Evolutionary conservation across 53 echinoderm and acorn worm genomes (phyloP).

Genomic region (Echinometra lucunter): DNA sequence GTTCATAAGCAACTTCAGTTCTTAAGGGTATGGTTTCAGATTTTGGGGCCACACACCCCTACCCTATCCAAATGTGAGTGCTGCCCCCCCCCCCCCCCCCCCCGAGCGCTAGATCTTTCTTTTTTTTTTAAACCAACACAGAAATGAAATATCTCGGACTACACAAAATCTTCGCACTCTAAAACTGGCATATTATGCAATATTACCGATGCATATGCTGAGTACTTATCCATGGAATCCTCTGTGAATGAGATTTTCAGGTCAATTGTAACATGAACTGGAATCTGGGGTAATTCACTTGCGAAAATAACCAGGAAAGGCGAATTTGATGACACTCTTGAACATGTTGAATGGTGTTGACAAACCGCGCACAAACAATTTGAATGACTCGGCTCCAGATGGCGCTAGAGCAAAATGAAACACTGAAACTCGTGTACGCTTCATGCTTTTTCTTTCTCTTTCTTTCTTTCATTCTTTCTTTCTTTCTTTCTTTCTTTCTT

Average conservation of each 20-base stretch:
- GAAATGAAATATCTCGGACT: slow-evolving; percentile 20
- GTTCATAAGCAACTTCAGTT: too few species aligned
- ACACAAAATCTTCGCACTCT: neutral
- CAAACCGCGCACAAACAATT: slow-evolving; percentile 49
- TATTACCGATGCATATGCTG: slow-evolving; percentile 46
- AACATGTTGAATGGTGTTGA: too few species aligned
- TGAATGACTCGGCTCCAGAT: slow-evolving; percentile 35
- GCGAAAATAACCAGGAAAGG: neutral
- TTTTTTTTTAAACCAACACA: neutral
- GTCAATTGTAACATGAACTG: neutral
- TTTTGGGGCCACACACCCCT: too few species aligned
- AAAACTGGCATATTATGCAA: neutral
- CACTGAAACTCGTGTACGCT: too few species aligned
- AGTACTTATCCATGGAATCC: slow-evolving; percentile 46
- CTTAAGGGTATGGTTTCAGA: too few species aligned
- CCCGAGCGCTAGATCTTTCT: too few species aligned
- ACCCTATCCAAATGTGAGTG: too few species aligned
- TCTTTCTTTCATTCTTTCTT: neutral
- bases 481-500: neutral
- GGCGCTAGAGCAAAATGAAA: slow-evolving; percentile 37
- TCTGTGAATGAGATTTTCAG: neutral
- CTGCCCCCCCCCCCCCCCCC: too few species aligned
- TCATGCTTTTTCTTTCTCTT: too few species aligned
- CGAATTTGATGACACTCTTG: neutral
- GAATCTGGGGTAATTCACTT: neutral